phyloP scores from a whole-genome alignment of 2,113 vertebrate species.

The Atlantisia rogersi region DNA sequence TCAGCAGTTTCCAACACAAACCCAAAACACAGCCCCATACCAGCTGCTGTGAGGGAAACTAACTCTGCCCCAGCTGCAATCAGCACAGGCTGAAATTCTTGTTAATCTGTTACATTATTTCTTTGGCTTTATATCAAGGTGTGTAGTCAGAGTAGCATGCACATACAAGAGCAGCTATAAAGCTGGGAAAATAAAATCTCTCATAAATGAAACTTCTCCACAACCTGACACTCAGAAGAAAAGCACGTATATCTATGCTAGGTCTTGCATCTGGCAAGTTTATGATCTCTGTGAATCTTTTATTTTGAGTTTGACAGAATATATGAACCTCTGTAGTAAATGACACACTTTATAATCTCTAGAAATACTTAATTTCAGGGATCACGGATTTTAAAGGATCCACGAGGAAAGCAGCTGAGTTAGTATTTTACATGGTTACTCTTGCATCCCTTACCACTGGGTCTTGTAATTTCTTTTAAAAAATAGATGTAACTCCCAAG shows the following conservation, averaged over 20 bases:
- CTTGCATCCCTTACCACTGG: neutral
- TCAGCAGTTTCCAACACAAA: too few relatives aligned
- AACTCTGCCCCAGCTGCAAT: too few relatives aligned
- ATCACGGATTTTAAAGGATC: neutral
- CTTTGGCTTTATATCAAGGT: neutral
- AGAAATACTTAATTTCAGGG: conserved; percentile 16
- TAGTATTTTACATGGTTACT: neutral
- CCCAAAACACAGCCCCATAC: too few relatives aligned
- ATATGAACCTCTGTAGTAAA: neutral
- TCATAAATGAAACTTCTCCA: neutral
- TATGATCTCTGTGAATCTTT: neutral
- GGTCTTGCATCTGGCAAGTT: neutral
- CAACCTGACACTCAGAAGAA: neutral
- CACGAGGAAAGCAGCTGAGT: neutral
- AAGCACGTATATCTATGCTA: neutral
- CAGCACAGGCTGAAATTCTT: neutral
- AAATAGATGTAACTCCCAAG: neutral
- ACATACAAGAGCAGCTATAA: neutral
- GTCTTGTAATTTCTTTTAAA: neutral
- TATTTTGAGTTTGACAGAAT: neutral
- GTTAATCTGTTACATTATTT: neutral
- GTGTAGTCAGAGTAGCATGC: neutral
- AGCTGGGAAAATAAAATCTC: neutral
- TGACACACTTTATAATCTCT: neutral
- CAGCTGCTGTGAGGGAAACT: too few relatives aligned